Percentiles rank a stretch among this genome's conserved stretches.
Conservation (phyloP, 2,888 invertebrate genomes). For the Habroteleia sp. region DNA sequence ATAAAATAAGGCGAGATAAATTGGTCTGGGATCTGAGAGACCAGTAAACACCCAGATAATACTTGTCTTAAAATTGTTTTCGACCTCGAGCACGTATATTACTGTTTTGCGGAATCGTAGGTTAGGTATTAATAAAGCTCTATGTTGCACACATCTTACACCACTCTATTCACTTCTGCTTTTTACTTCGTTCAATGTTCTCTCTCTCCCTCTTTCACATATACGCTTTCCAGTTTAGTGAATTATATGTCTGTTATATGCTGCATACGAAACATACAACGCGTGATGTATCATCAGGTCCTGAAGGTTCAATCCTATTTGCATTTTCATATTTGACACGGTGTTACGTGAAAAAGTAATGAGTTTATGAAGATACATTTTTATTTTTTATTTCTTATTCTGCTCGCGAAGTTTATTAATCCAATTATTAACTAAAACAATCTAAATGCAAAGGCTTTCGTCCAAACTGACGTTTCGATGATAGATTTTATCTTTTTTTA, state of each 20-base stretch:
- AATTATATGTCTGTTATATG: conserved; percentile 34
- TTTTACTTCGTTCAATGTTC: not conserved
- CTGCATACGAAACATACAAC: conserved; percentile 5
- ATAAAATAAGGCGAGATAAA: conserved; percentile 62
- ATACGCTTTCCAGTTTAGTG: conserved; percentile 30
- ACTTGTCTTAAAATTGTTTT: conserved; percentile 53
- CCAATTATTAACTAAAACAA: too few relatives aligned
- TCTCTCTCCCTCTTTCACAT: not conserved
- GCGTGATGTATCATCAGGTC: conserved; percentile 42
- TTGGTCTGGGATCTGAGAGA: conserved; percentile 43
- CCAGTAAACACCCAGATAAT: conserved; percentile 58
- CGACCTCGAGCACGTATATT: conserved; percentile 34
- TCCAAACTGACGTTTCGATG: too few relatives aligned
- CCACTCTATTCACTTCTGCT: not conserved
- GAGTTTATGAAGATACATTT: conserved; percentile 19
- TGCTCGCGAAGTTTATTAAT: too few relatives aligned
- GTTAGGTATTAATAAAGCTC: conserved; percentile 41
- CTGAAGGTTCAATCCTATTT: conserved; percentile 30
- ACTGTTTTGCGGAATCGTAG: conserved; percentile 19
- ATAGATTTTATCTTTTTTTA: too few relatives aligned
- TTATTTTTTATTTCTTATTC: not conserved
- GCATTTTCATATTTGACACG: conserved; percentile 37
- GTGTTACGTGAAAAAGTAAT: conserved; percentile 25
- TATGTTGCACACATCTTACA: conserved; percentile 9
- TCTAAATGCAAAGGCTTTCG: too few relatives aligned